Evolutionary conservation across 2,888 invertebrate species (phyloP).

Genomic region (Unio pictorum): DNA sequence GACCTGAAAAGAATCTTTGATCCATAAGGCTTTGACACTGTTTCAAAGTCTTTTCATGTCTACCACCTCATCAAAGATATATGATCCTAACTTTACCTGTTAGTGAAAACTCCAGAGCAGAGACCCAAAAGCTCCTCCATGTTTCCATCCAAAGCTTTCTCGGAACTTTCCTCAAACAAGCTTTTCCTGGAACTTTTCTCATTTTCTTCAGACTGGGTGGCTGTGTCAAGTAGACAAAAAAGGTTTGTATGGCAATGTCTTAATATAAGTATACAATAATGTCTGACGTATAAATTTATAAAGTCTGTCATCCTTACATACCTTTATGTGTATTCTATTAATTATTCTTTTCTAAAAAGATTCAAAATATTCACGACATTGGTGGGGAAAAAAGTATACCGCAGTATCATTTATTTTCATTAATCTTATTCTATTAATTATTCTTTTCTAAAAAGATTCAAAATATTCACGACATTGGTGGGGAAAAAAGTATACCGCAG

Average conservation of each 20-base stretch:
- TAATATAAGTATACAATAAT: background rate
- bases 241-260: too few relatives aligned
- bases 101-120: slow-evolving; percentile 76
- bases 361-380: too few relatives aligned
- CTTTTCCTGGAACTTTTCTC: slow-evolving; percentile 37
- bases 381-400: too few relatives aligned
- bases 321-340: too few relatives aligned
- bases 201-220: slow-evolving; percentile 15
- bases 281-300: background rate
- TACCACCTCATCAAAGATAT: background rate
- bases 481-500: too few relatives aligned
- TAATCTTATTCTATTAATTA: too few relatives aligned
- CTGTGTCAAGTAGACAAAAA: slow-evolving; percentile 5
- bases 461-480: too few relatives aligned
- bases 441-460: too few relatives aligned
- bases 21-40: background rate
- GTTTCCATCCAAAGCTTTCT: slow-evolving; percentile 32
- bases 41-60: background rate
- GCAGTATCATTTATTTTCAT: too few relatives aligned
- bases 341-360: too few relatives aligned
- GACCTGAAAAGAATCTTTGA: too few relatives aligned
- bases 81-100: slow-evolving; percentile 15
- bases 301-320: background rate
- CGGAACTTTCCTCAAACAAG: slow-evolving; percentile 36
- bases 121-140: slow-evolving; percentile 70